phyloP scores from a whole-genome alignment of 2,113 vertebrate species.

The Mus musculus region GRCm39 chr9:74500501-74501000 shows the following conservation, averaged over 20 bases:
- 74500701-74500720: not conserved
- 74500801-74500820: not conserved
- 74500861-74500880: not conserved
- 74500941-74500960: not conserved
- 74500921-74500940: not conserved
- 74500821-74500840: not conserved
- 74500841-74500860: not conserved
- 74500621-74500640: not conserved
- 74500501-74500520: not conserved
- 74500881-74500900: not conserved
- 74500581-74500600: not conserved
- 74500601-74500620: not conserved
- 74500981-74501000: not conserved
- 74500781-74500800: slow-evolving; percentile 8
- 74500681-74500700: not conserved
- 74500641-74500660: not conserved
- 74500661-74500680: not conserved
- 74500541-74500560: not conserved
- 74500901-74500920: not conserved
- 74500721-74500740: not conserved
- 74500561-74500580: not conserved
- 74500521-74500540: slow-evolving; percentile 36
- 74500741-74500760: not conserved
- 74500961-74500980: not conserved
- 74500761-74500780: slow-evolving; percentile 27